Evolutionary conservation across 2,888 invertebrate genomes (phyloP).

Genomic region (Perithous albicinctus): DNA sequence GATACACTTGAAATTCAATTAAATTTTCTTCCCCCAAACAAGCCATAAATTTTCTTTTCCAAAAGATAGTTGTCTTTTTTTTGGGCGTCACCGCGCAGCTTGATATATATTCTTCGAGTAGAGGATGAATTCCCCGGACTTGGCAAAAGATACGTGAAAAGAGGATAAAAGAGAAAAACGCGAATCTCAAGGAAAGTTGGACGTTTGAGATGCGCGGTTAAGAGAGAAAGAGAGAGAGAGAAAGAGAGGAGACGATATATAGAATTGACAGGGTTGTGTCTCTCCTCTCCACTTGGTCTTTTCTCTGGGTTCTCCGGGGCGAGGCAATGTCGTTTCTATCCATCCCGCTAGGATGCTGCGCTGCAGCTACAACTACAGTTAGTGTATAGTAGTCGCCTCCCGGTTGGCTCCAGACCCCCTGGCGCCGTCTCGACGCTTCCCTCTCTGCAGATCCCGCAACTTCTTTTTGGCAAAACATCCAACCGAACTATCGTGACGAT

Average conservation of each 20-base stretch:
- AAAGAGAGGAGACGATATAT: constrained; percentile 19
- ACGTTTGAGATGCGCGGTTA: constrained; percentile 45
- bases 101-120: constrained; percentile 16
- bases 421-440: constrained; percentile 82
- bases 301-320: constrained; percentile 32
- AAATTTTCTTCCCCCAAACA: neutral
- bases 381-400: constrained; percentile 53
- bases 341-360: no score
- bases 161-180: constrained; percentile 1
- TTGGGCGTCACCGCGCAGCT: constrained; percentile 5
- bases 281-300: no score
- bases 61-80: neutral
- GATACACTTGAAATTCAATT: no score
- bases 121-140: neutral
- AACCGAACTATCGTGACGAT: constrained; percentile 72
- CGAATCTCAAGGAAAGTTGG: constrained; percentile 7
- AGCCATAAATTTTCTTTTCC: neutral
- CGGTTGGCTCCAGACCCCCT: constrained; percentile 83
- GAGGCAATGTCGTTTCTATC: constrained; percentile 27
- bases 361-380: constrained; percentile 29
- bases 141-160: neutral
- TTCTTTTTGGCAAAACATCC: constrained; percentile 82
- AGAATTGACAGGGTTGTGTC: constrained; percentile 55
- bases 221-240: no score
- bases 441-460: constrained; percentile 36